Conservation (phyloP, 2,888 invertebrate genomes). For the Mystacides longicornis region DNA sequence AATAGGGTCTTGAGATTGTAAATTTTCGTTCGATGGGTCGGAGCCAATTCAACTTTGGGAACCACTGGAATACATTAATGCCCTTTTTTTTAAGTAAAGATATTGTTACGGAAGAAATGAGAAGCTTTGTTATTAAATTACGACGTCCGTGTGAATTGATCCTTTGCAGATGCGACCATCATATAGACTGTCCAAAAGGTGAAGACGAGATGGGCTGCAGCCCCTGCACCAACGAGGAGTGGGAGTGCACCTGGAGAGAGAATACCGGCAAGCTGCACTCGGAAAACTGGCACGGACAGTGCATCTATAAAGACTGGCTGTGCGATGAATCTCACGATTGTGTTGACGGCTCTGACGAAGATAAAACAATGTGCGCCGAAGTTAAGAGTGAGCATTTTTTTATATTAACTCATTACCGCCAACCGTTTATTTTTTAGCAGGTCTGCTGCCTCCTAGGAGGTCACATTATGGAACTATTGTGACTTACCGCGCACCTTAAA, state of each 20-base stretch:
- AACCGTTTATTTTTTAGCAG: too few species aligned
- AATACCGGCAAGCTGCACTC: constrained; percentile 26
- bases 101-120: neutral
- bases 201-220: constrained; percentile 62
- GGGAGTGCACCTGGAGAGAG: constrained; percentile 35
- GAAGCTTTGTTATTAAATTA: neutral
- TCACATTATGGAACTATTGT: too few species aligned
- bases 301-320: constrained; percentile 52
- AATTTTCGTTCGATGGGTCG: too few species aligned
- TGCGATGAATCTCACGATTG: constrained; percentile 62
- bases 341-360: constrained; percentile 66
- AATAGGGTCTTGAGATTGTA: too few species aligned
- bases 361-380: constrained; percentile 26
- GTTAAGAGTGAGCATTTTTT: constrained; percentile 11
- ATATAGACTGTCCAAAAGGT: constrained; percentile 60
- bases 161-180: constrained; percentile 52
- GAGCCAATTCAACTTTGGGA: too few species aligned
- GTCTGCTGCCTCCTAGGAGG: too few species aligned
- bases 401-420: too few species aligned
- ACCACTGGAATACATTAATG: too few species aligned
- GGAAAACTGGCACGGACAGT: constrained; percentile 42
- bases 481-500: too few species aligned
- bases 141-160: too few species aligned
- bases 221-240: constrained; percentile 27
- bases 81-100: neutral